Evolutionary conservation across 2,888 invertebrate species (phyloP).

Genomic region (Limnephilus auricula): DNA sequence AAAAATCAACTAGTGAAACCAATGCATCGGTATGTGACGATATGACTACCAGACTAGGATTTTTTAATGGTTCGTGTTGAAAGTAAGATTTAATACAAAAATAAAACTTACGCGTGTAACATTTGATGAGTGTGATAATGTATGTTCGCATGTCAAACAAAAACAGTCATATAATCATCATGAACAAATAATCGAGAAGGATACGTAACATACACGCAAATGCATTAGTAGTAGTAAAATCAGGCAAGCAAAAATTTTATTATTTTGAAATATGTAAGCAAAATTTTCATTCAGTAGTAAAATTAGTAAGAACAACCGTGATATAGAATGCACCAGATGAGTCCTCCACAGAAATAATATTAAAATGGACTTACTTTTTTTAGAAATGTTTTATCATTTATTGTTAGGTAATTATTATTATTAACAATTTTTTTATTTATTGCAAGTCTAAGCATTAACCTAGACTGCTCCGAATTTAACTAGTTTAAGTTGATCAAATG

Average conservation of each 20-base stretch:
- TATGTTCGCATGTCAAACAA: slow-evolving; percentile 67
- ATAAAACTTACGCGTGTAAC: slow-evolving; percentile 66
- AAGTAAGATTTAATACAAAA: slow-evolving; percentile 59
- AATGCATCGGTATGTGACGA: neutral
- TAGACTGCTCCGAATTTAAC: neutral
- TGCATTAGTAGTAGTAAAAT: slow-evolving; percentile 15
- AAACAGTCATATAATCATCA: slow-evolving; percentile 63
- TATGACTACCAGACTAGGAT: neutral
- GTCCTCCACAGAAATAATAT: neutral
- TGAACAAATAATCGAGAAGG: slow-evolving; percentile 63
- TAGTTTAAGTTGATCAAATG: too few species aligned
- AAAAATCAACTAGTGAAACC: neutral
- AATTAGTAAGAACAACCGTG: neutral
- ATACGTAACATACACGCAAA: slow-evolving; percentile 33
- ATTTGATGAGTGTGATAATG: slow-evolving; percentile 65
- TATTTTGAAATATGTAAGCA: neutral
- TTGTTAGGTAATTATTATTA: too few species aligned
- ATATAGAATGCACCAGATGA: neutral
- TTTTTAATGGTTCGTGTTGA: slow-evolving; percentile 23
- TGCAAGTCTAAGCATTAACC: neutral
- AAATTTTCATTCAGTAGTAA: neutral
- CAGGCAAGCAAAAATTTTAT: slow-evolving; percentile 5
- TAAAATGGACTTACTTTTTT: neutral
- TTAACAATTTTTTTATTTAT: neutral
- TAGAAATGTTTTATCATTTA: too few species aligned